phyloP scores from a whole-genome alignment of 2,888 invertebrate genomes.

The Nemotelus nigrinus region DNA sequence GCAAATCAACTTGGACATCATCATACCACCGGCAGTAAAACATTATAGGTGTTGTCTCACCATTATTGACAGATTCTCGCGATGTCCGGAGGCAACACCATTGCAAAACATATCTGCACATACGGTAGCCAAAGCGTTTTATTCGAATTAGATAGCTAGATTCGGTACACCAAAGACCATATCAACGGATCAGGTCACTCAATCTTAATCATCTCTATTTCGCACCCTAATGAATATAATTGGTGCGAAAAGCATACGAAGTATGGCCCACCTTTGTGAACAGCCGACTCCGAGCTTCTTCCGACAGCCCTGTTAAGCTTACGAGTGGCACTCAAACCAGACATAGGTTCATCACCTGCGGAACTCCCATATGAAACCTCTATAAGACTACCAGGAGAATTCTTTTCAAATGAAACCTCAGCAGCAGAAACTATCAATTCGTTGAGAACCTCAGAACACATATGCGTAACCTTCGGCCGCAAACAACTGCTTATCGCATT shows the following conservation, averaged over 20 bases:
- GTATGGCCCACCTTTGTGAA: not conserved
- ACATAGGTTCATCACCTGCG: not conserved
- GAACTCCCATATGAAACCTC: not conserved
- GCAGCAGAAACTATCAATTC: not conserved
- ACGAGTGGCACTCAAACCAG: not conserved
- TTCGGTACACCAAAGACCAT: conserved; percentile 14
- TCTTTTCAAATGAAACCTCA: not conserved
- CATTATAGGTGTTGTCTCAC: conserved; percentile 33
- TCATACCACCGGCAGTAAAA: not conserved
- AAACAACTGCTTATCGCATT: not conserved
- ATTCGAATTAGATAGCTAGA: not conserved
- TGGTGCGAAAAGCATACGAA: no score
- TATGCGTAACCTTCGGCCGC: not conserved
- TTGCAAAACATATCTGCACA: conserved; percentile 46
- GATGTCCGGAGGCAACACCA: conserved; percentile 39
- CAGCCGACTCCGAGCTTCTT: not conserved
- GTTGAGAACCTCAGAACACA: not conserved
- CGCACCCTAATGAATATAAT: not conserved
- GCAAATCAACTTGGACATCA: not conserved
- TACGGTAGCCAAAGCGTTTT: conserved; percentile 39
- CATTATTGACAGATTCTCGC: conserved; percentile 5
- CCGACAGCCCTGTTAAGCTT: not conserved
- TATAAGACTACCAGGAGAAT: not conserved
- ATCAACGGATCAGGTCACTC: conserved; percentile 5
- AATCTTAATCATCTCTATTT: not conserved